A percentile compares a stretch with the other conserved stretches of the same genome.
phyloP scores from a whole-genome alignment of 2,113 vertebrate species.

The Bubo scandiacus region DNA sequence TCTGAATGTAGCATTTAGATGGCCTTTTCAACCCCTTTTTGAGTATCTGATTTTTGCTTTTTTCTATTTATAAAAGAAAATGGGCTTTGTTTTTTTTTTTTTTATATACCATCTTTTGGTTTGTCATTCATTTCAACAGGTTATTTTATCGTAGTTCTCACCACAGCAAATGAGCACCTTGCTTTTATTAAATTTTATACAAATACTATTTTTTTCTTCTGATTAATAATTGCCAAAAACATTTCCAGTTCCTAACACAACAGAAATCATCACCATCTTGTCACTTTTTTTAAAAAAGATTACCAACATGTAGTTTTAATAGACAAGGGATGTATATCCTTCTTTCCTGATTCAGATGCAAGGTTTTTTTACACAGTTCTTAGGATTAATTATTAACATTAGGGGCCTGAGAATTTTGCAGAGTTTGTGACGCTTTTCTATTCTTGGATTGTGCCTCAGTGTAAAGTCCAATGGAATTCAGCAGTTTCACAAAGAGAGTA shows the following conservation, averaged over 20 bases:
- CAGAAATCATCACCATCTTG: neutral
- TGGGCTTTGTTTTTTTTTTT: neutral
- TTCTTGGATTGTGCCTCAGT: neutral
- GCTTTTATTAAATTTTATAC: neutral
- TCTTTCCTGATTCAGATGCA: neutral
- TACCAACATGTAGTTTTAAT: neutral
- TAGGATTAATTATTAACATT: slow-evolving; percentile 29
- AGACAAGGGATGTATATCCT: neutral
- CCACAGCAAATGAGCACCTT: neutral
- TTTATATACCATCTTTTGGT: neutral
- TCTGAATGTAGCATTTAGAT: neutral
- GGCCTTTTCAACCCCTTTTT: neutral
- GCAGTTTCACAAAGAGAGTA: neutral
- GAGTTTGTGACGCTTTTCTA: neutral
- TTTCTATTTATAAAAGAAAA: neutral
- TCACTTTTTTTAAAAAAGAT: neutral
- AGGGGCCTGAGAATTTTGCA: neutral
- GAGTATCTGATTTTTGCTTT: neutral
- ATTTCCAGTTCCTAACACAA: neutral
- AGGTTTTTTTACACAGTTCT: neutral
- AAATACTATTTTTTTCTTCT: neutral
- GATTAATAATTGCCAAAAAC: neutral
- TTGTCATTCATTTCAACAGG: neutral
- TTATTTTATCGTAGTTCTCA: neutral
- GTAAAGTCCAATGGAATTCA: neutral